A percentile compares a stretch with the other conserved stretches of the same genome.
These are phyloP conservation scores for Chirona hameri DNA, from an alignment of 2,888 invertebrate species.

Conservation along the genomic window DNA sequence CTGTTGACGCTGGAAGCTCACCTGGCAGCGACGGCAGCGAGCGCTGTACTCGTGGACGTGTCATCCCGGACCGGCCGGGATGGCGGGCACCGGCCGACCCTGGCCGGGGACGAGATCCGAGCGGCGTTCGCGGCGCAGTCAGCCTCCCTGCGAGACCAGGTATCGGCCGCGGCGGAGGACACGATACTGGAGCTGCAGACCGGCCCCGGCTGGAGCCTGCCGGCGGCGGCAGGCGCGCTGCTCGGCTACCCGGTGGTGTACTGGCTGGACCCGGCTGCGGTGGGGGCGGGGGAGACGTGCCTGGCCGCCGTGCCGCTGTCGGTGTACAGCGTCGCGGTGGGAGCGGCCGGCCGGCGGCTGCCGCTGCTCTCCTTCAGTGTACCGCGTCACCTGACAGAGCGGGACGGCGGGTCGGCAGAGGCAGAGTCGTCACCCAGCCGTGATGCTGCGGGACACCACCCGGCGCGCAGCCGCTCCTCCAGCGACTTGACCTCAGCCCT, in stretches of 20 bases:
- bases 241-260: constrained; percentile 46
- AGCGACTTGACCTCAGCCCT: too few species aligned
- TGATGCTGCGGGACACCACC: too few species aligned
- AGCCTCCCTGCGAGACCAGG: constrained; percentile 36
- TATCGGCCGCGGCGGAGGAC: background rate
- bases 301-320: constrained; percentile 28
- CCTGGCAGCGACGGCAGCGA: too few species aligned
- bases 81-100: background rate
- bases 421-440: too few species aligned
- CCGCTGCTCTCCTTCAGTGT: constrained; percentile 2
- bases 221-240: constrained; percentile 44
- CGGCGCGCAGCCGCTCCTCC: too few species aligned
- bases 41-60: background rate
- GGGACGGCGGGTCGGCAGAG: too few species aligned
- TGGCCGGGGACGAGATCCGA: background rate
- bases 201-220: constrained; percentile 42
- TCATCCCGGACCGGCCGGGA: background rate
- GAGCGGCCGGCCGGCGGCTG: background rate
- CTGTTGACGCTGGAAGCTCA: background rate
- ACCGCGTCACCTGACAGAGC: background rate
- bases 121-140: background rate
- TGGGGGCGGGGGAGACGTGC: background rate
- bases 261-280: constrained; percentile 40
- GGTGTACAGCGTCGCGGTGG: background rate
- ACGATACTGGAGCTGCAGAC: constrained; percentile 22